Evolutionary conservation across 2,797 vertebrate genomes (phyloP).

Genomic region (Chelidonichthys spinosus): DNA sequence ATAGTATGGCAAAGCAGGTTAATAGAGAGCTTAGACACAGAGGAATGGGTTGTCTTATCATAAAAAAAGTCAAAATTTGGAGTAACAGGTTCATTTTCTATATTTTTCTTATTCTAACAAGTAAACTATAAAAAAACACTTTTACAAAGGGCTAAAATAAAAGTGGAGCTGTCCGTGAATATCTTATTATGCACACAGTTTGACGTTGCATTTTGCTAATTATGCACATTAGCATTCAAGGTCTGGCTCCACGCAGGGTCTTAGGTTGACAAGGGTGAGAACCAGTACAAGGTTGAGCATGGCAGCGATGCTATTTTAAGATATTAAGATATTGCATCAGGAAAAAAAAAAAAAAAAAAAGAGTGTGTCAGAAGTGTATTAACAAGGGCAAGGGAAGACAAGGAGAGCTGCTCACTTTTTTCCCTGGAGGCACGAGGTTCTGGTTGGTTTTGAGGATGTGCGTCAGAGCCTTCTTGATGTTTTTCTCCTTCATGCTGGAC

Average conservation of each 20-base stretch:
- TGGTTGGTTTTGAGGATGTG: constrained; percentile 99
- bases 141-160: constrained; percentile 21
- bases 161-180: constrained; percentile 44
- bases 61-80: neutral
- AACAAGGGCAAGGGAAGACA: constrained; percentile 66
- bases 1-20: neutral
- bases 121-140: neutral
- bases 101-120: neutral
- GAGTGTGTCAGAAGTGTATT: constrained; percentile 51
- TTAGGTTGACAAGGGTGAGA: constrained; percentile 70
- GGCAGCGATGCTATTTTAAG: constrained; percentile 69
- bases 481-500: constrained; percentile 99
- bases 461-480: constrained; percentile 98
- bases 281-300: constrained; percentile 57
- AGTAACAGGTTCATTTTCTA: neutral
- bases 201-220: constrained; percentile 24
- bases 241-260: constrained; percentile 39
- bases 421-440: constrained; percentile 98
- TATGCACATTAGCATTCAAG: constrained; percentile 67
- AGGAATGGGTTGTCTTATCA: neutral
- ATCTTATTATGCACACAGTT: constrained; percentile 56
- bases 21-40: neutral
- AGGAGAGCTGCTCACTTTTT: constrained; percentile 88
- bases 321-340: constrained; percentile 58
- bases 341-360: constrained; percentile 28